These are phyloP conservation scores for Mesoligia furuncula DNA, from an alignment of 2,888 invertebrate genomes.

Conservation along the genomic window DNA sequence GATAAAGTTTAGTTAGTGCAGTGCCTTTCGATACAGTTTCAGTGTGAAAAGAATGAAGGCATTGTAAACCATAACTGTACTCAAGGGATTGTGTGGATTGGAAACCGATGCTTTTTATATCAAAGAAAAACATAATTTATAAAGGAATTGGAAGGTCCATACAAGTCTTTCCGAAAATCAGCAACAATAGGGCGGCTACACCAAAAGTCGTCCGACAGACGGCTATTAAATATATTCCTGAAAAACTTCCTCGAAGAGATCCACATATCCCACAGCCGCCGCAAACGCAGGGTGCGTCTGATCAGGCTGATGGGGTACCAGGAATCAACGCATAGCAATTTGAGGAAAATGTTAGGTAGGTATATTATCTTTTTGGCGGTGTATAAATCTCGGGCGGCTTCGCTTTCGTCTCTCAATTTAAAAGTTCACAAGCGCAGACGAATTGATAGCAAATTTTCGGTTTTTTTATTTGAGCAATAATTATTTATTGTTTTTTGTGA, in stretches of 20 bases:
- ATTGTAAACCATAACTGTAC: not conserved
- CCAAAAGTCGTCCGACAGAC: constrained; percentile 32
- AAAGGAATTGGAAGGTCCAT: constrained; percentile 39
- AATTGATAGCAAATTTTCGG: constrained; percentile 22
- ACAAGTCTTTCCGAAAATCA: constrained; percentile 23
- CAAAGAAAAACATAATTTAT: not conserved
- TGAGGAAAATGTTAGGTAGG: constrained; percentile 37
- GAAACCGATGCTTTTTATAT: too few species aligned
- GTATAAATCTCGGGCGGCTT: constrained; percentile 25
- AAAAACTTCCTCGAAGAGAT: constrained; percentile 59
- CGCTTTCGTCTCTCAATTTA: constrained; percentile 35
- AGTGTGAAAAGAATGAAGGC: not conserved
- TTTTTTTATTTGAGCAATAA: constrained; percentile 18
- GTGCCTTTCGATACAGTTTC: not conserved
- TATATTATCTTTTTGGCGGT: constrained; percentile 32
- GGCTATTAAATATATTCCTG: constrained; percentile 47
- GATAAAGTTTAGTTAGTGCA: not conserved
- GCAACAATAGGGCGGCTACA: constrained; percentile 49
- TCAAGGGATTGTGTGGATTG: not conserved
- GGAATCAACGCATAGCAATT: constrained; percentile 51
- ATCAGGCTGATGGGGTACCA: constrained; percentile 46
- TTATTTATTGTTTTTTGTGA: not conserved
- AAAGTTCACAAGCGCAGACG: constrained; percentile 2
- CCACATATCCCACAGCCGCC: constrained; percentile 10
- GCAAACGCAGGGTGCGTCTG: constrained; percentile 3